Evolutionary conservation across 2,797 vertebrate species (phyloP).

Genomic region (Carduelis carduelis): DNA sequence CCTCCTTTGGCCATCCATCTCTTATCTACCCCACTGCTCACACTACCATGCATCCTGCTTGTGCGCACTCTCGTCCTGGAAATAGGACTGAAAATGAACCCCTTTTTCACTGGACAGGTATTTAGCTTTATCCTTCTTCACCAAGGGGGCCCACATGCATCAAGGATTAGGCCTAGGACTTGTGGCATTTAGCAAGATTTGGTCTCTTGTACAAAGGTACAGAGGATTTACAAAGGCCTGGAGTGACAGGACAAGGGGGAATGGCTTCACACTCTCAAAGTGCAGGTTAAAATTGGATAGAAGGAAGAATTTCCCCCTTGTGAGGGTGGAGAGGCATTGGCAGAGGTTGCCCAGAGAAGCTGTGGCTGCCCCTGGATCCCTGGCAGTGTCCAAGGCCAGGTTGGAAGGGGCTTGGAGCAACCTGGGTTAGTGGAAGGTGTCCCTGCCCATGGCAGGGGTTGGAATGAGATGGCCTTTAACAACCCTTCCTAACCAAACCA

Average conservation of each 20-base stretch:
- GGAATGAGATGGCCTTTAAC: neutral
- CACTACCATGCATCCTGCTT: neutral
- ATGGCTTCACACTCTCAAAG: neutral
- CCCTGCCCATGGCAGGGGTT: neutral
- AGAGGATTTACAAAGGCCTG: neutral
- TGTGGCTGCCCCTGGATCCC: neutral
- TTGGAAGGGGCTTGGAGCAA: fast-evolving
- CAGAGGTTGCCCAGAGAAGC: neutral
- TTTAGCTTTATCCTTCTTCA: neutral
- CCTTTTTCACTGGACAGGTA: neutral
- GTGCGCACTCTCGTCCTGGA: neutral
- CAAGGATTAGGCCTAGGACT: neutral
- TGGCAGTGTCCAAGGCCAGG: neutral
- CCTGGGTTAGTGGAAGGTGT: fast-evolving
- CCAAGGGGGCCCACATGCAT: neutral
- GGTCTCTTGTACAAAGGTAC: neutral
- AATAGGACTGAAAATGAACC: neutral
- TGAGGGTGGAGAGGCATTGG: neutral
- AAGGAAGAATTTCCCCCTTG: fast-evolving
- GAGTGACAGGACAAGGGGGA: neutral
- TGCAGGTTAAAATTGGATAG: fast-evolving
- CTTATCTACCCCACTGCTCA: neutral
- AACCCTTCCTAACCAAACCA: neutral
- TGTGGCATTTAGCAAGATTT: neutral
- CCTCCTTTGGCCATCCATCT: neutral